Base-by-base conservation (phyloP, 2,888 invertebrate genomes). In the Peribatodes rhomboidaria region DNA sequence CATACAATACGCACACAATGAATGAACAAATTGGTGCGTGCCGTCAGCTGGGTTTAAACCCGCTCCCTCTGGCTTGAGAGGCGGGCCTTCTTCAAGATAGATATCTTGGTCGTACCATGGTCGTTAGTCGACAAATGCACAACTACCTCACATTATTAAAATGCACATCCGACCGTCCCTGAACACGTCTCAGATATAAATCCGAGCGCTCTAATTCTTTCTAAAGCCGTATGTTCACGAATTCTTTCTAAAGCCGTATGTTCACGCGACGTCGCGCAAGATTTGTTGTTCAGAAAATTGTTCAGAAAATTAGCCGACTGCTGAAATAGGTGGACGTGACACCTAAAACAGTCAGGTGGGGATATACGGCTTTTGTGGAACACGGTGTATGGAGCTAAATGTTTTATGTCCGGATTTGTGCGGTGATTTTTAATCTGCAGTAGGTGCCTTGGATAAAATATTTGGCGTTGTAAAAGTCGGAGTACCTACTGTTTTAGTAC, bases 151-250 rank as follows among this genome's bases (percentile, higher is more conserved):
- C 50, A 65, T 70, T 78, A 80, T 80, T 79, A 81, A 79, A 82
- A 81, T 81, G 78, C 80, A 81, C 72, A 75, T 77, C 76, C 72
- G 57, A 62, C 44, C 59, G 55, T 69, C 63, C 37, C 50, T 65
- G 70, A 53, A 68, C 80, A 80, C 78, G 82, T 77, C 35, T 57
- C 46, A 35, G 57, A 61, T 68, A 83, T 82, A 82, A 83, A 83
- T 82, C 76, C 61, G 47, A 70, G 57, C 70, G 69, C 70, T 80
- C 75, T 81, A 80, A 80, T 81, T 81, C 80, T 76, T 80, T 71
- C 67, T 65, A 71, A 72, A 69, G 69, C 67, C 72, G 67, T 68
- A 66, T 68, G 70, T 68, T 71, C 61, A 56, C 63, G 33, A 80
- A 80, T 81, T 81, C 80, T 76, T 80, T 71, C 67, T 65, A 71